Evolutionary conservation across 2,888 invertebrate genomes (phyloP).

Genomic region (Amphimallon solstitiale): DNA sequence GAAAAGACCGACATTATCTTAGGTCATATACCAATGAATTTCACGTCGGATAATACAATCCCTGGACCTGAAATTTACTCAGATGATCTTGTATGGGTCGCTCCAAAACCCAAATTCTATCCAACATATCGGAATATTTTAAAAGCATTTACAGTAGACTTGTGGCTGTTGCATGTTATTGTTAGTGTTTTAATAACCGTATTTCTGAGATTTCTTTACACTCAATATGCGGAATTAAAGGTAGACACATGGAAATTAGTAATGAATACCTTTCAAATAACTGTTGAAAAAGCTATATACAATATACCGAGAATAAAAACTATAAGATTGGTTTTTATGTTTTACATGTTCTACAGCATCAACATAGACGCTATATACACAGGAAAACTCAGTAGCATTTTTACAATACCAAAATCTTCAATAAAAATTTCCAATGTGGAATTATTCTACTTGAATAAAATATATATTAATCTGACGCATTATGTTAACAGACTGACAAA

Average conservation of each 20-base stretch:
- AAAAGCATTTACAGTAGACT: constrained; percentile 37
- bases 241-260: constrained; percentile 19
- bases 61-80: constrained; percentile 45
- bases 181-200: not conserved
- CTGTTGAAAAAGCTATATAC: constrained; percentile 29
- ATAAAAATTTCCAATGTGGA: constrained; percentile 29
- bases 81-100: constrained; percentile 38
- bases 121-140: constrained; percentile 42
- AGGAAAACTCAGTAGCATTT: constrained; percentile 48
- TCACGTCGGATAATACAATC: constrained; percentile 40
- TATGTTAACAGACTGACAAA: constrained; percentile 32
- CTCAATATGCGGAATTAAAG: constrained; percentile 2
- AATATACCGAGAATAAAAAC: constrained; percentile 14
- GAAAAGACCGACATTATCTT: constrained; percentile 44
- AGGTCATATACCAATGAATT: constrained; percentile 47
- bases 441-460: constrained; percentile 30
- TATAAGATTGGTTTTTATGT: constrained; percentile 41
- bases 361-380: constrained; percentile 45
- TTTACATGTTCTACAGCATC: constrained; percentile 42
- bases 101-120: constrained; percentile 39
- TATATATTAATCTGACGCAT: constrained; percentile 28
- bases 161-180: constrained; percentile 39
- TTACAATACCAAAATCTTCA: constrained; percentile 38
- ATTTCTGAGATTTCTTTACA: constrained; percentile 21
- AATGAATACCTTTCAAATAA: constrained; percentile 38